Evolutionary conservation across 1,140 invertebrate genomes (phyloP).

Genomic region (Phocides pigmalion): DNA sequence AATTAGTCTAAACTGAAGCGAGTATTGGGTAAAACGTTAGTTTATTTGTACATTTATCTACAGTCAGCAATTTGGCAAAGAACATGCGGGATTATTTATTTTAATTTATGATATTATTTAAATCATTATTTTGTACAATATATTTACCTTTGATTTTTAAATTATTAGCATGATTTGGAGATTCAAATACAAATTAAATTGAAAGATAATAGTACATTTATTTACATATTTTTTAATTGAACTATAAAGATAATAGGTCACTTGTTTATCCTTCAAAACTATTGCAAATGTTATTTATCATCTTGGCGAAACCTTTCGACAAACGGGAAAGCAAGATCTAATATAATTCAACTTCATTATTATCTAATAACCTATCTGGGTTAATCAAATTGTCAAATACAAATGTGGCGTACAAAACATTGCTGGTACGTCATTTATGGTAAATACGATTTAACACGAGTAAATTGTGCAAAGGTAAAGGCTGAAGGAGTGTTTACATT

Average conservation of each 20-base stretch:
- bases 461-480: background rate
- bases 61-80: slow-evolving; percentile 3
- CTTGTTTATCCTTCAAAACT: no score
- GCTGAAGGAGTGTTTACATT: slow-evolving; percentile 21
- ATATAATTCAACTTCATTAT: no score
- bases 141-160: background rate
- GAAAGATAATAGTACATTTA: no score
- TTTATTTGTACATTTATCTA: slow-evolving; percentile 1
- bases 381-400: no score
- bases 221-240: no score
- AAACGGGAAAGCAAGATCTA: no score
- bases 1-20: background rate
- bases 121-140: background rate
- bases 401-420: background rate
- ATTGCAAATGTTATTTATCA: no score
- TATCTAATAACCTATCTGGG: no score
- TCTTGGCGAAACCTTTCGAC: no score
- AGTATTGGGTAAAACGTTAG: background rate
- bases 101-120: slow-evolving; percentile 1
- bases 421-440: background rate
- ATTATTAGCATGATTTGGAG: no score
- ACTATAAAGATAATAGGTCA: no score
- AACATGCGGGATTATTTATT: background rate
- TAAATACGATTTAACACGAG: slow-evolving; percentile 1
- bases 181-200: no score